phyloP scores from a whole-genome alignment of 2,888 invertebrate genomes.

The Fabriciana adippe region DNA sequence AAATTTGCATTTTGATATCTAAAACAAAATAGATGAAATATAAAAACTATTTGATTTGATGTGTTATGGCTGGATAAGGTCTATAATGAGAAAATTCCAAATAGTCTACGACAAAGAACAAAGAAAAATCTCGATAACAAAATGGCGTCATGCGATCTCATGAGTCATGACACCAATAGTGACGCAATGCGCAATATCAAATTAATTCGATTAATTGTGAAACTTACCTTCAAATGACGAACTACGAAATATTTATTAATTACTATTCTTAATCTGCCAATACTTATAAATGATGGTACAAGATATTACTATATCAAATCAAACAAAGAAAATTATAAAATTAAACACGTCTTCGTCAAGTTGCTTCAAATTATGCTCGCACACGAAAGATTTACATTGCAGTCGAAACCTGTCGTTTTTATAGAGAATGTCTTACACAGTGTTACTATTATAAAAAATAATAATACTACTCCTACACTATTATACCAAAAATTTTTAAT shows the following conservation, averaged over 20 bases:
- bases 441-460: neutral
- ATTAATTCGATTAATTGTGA: slow-evolving; percentile 19
- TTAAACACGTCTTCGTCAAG: neutral
- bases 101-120: slow-evolving; percentile 55
- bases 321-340: slow-evolving; percentile 9
- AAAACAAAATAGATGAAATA: slow-evolving; percentile 32
- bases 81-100: slow-evolving; percentile 17
- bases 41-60: slow-evolving; percentile 19
- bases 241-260: neutral
- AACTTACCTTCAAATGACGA: slow-evolving; percentile 27
- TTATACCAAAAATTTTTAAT: neutral
- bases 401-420: neutral
- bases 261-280: neutral
- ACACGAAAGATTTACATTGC: neutral
- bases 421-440: neutral
- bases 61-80: slow-evolving; percentile 7
- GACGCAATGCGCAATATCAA: slow-evolving; percentile 35
- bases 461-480: neutral
- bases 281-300: neutral
- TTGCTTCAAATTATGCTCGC: neutral
- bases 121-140: slow-evolving; percentile 71
- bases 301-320: neutral
- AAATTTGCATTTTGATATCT: slow-evolving; percentile 45
- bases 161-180: slow-evolving; percentile 35
- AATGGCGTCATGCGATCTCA: slow-evolving; percentile 62